Percentiles rank a stretch among this genome's conserved stretches.
Conservation (phyloP, 2,797 vertebrate genomes). For the Ceyx erithaca region DNA sequence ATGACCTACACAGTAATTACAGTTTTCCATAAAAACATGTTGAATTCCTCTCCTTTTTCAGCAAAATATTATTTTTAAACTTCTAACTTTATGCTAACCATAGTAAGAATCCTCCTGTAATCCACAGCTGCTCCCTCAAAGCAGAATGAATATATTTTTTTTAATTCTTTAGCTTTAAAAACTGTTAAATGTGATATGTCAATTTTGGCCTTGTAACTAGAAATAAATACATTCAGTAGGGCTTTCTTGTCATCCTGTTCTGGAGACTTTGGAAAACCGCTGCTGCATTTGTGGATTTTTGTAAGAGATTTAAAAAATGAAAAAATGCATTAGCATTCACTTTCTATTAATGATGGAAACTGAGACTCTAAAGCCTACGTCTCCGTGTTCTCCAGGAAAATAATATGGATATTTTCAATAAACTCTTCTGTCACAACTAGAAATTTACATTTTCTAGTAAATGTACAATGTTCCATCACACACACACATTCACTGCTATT, state of each 20-base stretch:
- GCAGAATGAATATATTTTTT: neutral
- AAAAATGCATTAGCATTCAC: neutral
- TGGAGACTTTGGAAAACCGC: neutral
- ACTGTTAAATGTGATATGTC: neutral
- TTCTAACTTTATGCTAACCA: neutral
- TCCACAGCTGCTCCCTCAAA: neutral
- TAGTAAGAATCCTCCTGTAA: neutral
- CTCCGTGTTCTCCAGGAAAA: neutral
- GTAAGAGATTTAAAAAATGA: neutral
- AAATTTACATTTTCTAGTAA: neutral
- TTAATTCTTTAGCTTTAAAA: neutral
- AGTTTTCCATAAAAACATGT: neutral
- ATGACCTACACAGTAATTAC: neutral
- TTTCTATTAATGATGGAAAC: neutral
- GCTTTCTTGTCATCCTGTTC: neutral
- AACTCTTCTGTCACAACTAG: neutral
- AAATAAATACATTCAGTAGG: neutral
- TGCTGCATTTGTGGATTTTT: neutral
- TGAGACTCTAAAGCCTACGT: neutral
- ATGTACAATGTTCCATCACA: neutral
- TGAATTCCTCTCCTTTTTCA: neutral
- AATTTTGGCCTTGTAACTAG: neutral
- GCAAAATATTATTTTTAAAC: neutral
- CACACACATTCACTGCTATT: neutral
- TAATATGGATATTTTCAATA: neutral